These are phyloP conservation scores for Boleophthalmus pectinirostris DNA, from an alignment of 2,113 vertebrate genomes.

Conservation along the genomic window DNA sequence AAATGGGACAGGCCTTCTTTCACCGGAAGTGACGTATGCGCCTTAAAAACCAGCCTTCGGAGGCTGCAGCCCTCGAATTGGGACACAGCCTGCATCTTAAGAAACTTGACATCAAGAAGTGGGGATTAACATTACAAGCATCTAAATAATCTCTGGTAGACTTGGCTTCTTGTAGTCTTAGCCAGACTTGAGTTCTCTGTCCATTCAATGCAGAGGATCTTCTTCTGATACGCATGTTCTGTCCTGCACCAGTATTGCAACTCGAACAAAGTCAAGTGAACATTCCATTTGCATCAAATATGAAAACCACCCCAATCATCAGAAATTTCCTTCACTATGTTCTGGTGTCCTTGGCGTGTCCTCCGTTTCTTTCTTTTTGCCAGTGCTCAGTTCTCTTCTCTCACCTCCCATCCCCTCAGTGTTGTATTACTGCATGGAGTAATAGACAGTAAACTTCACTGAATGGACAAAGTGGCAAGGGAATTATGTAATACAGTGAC, in stretches of 20 bases:
- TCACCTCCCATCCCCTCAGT: neutral
- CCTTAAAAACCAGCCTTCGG: too few relatives aligned
- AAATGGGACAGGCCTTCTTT: too few relatives aligned
- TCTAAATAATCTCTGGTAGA: too few relatives aligned
- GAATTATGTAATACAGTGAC: neutral
- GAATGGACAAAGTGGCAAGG: neutral
- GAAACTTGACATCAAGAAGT: too few relatives aligned
- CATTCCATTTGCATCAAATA: conserved; percentile 15
- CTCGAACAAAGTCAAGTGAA: conserved; percentile 29
- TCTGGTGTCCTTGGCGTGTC: conserved; percentile 29
- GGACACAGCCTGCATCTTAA: too few relatives aligned
- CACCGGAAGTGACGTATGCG: too few relatives aligned
- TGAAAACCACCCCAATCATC: neutral
- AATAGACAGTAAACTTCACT: conserved; percentile 12
- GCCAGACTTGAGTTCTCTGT: neutral
- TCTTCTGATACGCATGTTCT: neutral
- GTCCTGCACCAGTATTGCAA: conserved; percentile 9
- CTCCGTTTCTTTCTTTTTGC: neutral
- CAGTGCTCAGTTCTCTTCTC: neutral
- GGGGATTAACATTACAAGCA: too few relatives aligned
- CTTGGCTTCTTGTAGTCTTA: too few relatives aligned
- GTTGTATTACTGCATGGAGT: conserved; percentile 7
- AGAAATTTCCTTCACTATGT: conserved; percentile 9
- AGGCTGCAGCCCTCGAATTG: too few relatives aligned
- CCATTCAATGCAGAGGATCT: neutral